phyloP scores from a whole-genome alignment of 2,888 invertebrate species.

The Embidobia sp. region DNA sequence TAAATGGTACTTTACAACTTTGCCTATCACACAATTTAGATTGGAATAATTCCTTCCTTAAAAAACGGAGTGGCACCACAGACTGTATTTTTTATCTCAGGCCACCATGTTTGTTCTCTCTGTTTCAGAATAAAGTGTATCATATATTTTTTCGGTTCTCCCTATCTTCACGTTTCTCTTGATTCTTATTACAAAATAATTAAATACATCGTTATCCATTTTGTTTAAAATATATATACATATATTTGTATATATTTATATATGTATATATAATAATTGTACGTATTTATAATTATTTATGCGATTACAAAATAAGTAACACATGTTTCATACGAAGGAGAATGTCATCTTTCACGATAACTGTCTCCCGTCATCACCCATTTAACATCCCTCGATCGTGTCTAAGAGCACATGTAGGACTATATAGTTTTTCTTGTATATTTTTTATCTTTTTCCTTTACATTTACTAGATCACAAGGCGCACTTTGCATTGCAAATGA shows the following conservation, averaged over 20 bases:
- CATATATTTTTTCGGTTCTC: constrained; percentile 12
- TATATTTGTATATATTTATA: background rate
- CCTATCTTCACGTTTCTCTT: constrained; percentile 20
- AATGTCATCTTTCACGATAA: constrained; percentile 29
- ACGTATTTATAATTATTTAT: constrained; percentile 44
- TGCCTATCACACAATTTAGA: constrained; percentile 63
- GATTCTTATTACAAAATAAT: constrained; percentile 49
- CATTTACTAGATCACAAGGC: constrained; percentile 57
- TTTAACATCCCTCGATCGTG: constrained; percentile 26
- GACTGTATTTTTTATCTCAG: constrained; percentile 42
- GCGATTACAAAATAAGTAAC: constrained; percentile 58
- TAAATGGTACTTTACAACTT: constrained; percentile 61
- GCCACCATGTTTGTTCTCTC: constrained; percentile 47
- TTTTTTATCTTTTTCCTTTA: constrained; percentile 27
- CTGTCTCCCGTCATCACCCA: constrained; percentile 18
- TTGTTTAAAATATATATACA: constrained; percentile 12
- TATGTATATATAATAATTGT: constrained; percentile 12
- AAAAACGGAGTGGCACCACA: constrained; percentile 58
- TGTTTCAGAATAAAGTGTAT: constrained; percentile 40
- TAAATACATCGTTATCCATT: constrained; percentile 32
- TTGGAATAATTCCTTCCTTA: constrained; percentile 55
- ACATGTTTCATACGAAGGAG: constrained; percentile 46
- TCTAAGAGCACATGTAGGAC: constrained; percentile 59
- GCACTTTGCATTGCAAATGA: constrained; percentile 47
- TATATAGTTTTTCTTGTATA: constrained; percentile 30